Conservation (phyloP, 2,888 invertebrate genomes). For the Zootermopsis nevadensis region DNA sequence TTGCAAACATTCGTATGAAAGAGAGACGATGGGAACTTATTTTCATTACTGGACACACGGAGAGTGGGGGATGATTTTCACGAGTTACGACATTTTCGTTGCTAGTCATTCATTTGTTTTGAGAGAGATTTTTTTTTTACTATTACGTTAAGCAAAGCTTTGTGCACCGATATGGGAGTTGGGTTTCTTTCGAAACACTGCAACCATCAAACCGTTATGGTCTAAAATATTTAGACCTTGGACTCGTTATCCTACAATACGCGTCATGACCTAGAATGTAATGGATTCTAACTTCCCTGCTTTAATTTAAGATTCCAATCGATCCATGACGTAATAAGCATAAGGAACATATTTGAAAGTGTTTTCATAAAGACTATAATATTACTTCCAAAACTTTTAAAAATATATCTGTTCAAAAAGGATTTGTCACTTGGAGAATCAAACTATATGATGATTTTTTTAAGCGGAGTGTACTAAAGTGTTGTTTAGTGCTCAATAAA, state of each 20-base stretch:
- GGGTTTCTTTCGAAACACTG: background rate
- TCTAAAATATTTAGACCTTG: background rate
- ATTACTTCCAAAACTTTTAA: no score
- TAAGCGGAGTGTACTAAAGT: no score
- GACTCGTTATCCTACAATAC: background rate
- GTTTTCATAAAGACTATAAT: no score
- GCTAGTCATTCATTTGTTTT: background rate
- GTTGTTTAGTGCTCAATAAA: no score
- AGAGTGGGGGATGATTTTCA: constrained; percentile 1
- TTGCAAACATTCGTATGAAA: constrained; percentile 19
- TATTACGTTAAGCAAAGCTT: background rate
- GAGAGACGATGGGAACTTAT: constrained; percentile 27
- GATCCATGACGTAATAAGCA: no score
- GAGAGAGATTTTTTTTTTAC: background rate
- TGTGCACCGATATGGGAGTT: background rate
- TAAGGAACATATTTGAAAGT: no score
- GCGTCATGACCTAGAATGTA: background rate
- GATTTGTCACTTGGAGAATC: no score
- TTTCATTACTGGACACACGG: constrained; percentile 33
- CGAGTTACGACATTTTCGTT: background rate
- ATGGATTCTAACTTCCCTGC: no score
- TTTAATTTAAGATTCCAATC: no score
- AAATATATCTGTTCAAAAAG: no score
- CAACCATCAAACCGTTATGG: background rate
- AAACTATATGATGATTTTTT: no score